Percentiles rank a stretch among this genome's conserved stretches.
phyloP scores from a whole-genome alignment of 2,888 invertebrate species.

The Phortica magna region DNA sequence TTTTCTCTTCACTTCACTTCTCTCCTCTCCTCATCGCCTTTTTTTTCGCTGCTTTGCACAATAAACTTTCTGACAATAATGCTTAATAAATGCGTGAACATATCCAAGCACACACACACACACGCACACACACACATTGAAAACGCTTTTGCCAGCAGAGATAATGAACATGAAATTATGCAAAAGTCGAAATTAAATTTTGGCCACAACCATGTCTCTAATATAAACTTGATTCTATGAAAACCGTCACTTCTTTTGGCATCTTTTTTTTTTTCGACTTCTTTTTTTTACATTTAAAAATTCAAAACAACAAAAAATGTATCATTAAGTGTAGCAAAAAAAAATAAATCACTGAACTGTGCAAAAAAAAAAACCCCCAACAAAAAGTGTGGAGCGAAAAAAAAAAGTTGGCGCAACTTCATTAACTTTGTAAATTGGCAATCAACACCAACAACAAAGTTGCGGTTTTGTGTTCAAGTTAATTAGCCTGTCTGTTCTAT shows the following conservation, averaged over 20 bases:
- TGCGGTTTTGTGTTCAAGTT: slow-evolving; percentile 59
- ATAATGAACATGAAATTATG: slow-evolving; percentile 67
- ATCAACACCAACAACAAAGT: slow-evolving; percentile 56
- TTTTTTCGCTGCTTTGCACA: neutral
- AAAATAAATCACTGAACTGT: too few species aligned
- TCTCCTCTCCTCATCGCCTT: neutral
- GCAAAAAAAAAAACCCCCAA: slow-evolving; percentile 7
- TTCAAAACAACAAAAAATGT: slow-evolving; percentile 31
- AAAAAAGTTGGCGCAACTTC: slow-evolving; percentile 48
- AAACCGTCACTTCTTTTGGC: too few species aligned
- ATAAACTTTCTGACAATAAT: neutral
- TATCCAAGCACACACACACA: slow-evolving; percentile 14
- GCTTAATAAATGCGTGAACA: slow-evolving; percentile 11
- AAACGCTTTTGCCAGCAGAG: slow-evolving; percentile 16
- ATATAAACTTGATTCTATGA: too few species aligned
- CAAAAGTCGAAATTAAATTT: slow-evolving; percentile 69
- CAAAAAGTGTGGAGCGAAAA: neutral
- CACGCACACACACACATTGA: slow-evolving; percentile 15
- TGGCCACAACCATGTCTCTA: slow-evolving; percentile 44
- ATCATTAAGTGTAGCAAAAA: too few species aligned
- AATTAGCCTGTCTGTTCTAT: slow-evolving; percentile 59
- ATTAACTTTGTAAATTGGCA: slow-evolving; percentile 66
- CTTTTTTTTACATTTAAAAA: neutral
- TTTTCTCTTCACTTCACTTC: too few species aligned
- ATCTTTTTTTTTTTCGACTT: too few species aligned